phyloP scores from a whole-genome alignment of 2,797 vertebrate species.

The Cichlasoma orientale region DNA sequence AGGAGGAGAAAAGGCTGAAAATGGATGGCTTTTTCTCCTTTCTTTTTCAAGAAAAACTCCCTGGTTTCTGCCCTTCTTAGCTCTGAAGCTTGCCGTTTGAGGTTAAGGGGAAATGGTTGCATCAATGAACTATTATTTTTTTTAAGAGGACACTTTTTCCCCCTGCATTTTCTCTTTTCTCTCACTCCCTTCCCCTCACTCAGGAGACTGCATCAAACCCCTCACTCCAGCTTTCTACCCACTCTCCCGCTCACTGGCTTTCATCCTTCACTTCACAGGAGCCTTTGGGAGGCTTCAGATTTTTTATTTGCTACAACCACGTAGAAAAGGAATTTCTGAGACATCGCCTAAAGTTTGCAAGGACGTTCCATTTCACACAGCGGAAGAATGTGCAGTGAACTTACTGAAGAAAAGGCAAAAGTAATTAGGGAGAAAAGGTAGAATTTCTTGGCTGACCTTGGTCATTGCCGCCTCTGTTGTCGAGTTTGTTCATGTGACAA shows the following conservation, averaged over 20 bases:
- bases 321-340: constrained; percentile 66
- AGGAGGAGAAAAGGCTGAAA: constrained; percentile 36
- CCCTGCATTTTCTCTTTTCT: constrained; percentile 37
- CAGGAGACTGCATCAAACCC: constrained; percentile 74
- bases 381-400: constrained; percentile 18
- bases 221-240: constrained; percentile 69
- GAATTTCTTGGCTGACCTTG: constrained; percentile 34
- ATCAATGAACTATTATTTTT: constrained; percentile 73
- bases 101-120: constrained; percentile 74
- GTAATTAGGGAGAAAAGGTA: constrained; percentile 46
- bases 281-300: constrained; percentile 73
- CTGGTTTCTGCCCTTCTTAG: constrained; percentile 54
- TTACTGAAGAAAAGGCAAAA: constrained; percentile 32
- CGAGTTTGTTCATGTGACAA: constrained; percentile 52
- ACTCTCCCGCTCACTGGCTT: constrained; percentile 73
- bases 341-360: constrained; percentile 76
- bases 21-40: constrained; percentile 29
- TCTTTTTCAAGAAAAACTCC: constrained; percentile 56
- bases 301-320: constrained; percentile 71
- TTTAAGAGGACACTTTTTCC: constrained; percentile 62
- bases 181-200: constrained; percentile 54
- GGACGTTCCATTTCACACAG: constrained; percentile 69
- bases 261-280: constrained; percentile 78
- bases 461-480: constrained; percentile 31
- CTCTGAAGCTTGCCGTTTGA: constrained; percentile 66